These are phyloP conservation scores for Hemibagrus wyckioides DNA, from an alignment of 2,113 vertebrate species.

Conservation along the genomic window DNA sequence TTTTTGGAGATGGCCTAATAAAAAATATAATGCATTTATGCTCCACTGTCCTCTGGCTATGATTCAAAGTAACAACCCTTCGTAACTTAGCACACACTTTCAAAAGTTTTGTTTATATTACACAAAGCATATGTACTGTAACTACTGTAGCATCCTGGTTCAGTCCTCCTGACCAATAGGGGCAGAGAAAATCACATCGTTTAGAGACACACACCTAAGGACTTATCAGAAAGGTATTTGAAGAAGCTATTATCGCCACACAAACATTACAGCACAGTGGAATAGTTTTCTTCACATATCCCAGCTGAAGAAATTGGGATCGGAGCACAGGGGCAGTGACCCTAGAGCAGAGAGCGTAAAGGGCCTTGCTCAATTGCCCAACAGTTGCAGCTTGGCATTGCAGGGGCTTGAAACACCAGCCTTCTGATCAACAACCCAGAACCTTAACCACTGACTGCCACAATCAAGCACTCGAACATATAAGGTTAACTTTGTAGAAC, in stretches of 20 bases:
- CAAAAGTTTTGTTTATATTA: background rate
- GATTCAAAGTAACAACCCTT: background rate
- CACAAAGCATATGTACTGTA: background rate
- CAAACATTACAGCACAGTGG: too few relatives aligned
- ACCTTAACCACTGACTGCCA: too few relatives aligned
- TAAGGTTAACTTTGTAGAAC: background rate
- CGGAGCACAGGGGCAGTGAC: too few relatives aligned
- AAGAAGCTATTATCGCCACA: too few relatives aligned
- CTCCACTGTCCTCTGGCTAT: background rate
- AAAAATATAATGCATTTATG: background rate
- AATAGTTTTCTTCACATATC: too few relatives aligned
- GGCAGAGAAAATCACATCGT: background rate
- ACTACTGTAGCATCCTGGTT: background rate
- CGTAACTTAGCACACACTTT: background rate
- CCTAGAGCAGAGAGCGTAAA: too few relatives aligned
- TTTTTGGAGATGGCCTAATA: background rate
- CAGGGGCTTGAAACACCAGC: too few relatives aligned
- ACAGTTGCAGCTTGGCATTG: too few relatives aligned
- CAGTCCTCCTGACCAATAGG: background rate
- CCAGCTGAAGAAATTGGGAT: too few relatives aligned
- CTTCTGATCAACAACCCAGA: too few relatives aligned
- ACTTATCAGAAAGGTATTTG: background rate
- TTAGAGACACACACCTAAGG: background rate
- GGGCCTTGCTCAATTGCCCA: too few relatives aligned
- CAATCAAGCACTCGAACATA: background rate